Conservation (phyloP, 2,113 vertebrate species). For the Cheilinus undulatus region DNA sequence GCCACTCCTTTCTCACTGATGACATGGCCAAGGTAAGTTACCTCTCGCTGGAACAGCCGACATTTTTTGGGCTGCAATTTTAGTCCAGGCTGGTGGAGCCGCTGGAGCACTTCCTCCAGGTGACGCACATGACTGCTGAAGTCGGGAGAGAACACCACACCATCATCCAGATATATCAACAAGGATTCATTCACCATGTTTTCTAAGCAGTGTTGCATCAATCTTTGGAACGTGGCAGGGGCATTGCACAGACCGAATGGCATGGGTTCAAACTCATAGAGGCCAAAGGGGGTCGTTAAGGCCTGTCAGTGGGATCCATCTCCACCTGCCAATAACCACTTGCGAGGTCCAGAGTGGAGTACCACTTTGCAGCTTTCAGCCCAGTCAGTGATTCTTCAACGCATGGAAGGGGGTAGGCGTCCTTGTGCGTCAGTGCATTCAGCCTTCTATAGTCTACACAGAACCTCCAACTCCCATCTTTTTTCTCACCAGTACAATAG, state of each 20-base stretch:
- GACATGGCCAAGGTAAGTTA: constrained; percentile 11
- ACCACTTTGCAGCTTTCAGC: not conserved
- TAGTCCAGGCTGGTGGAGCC: not conserved
- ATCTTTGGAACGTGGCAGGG: no score
- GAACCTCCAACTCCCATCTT: constrained; percentile 12
- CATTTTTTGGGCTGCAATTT: constrained; percentile 32
- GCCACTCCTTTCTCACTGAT: not conserved
- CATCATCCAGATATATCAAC: constrained; percentile 34
- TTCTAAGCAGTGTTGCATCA: no score
- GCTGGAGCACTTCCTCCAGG: not conserved
- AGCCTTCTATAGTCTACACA: constrained; percentile 21
- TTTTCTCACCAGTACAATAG: constrained; percentile 30
- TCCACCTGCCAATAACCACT: constrained; percentile 36
- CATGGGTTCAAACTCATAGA: constrained; percentile 17
- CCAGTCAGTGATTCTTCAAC: constrained; percentile 22
- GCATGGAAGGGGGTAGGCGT: constrained; percentile 7
- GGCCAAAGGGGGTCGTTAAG: not conserved
- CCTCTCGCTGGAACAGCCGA: constrained; percentile 8
- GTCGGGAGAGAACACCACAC: constrained; percentile 23
- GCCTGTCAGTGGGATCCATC: constrained; percentile 6
- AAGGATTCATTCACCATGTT: constrained; percentile 5
- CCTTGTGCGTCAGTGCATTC: constrained; percentile 17
- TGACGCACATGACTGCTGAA: constrained; percentile 9
- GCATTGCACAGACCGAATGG: constrained; percentile 16
- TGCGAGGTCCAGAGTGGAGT: constrained; percentile 16